These are phyloP conservation scores for Callosobruchus maculatus DNA, from an alignment of 2,888 invertebrate genomes.

Conservation along the genomic window DNA sequence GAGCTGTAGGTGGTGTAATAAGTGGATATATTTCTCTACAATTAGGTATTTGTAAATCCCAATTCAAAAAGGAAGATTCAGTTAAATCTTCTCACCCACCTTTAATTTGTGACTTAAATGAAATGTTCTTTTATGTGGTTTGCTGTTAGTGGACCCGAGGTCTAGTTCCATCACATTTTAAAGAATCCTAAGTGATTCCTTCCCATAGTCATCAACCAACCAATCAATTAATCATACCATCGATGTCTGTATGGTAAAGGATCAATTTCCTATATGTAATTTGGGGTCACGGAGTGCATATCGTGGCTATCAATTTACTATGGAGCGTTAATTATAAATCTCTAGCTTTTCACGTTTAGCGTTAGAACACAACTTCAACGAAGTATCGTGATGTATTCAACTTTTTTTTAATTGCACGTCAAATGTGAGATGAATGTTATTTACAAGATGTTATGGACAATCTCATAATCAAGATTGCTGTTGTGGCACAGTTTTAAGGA, in stretches of 20 bases:
- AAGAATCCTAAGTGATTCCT: background rate
- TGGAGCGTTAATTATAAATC: background rate
- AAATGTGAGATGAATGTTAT: background rate
- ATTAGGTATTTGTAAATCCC: too few species aligned
- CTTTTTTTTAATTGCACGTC: background rate
- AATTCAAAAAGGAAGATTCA: too few species aligned
- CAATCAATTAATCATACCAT: background rate
- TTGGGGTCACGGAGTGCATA: background rate
- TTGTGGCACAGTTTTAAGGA: too few species aligned
- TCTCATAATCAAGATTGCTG: background rate
- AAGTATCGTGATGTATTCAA: background rate
- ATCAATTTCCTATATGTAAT: background rate
- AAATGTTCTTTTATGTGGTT: too few species aligned
- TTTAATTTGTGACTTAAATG: too few species aligned
- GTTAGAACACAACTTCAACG: background rate
- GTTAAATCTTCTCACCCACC: too few species aligned
- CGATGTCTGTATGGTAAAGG: background rate
- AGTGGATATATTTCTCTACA: too few species aligned
- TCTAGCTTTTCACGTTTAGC: background rate
- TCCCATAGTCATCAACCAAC: background rate
- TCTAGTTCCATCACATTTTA: background rate
- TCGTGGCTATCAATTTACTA: background rate
- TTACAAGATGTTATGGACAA: background rate
- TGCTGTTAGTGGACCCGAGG: background rate
- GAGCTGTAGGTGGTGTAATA: too few species aligned